Percentiles rank a stretch among this genome's conserved stretches.
phyloP scores from a whole-genome alignment of 2,888 invertebrate genomes.

The Diadegma fenestrale region DNA sequence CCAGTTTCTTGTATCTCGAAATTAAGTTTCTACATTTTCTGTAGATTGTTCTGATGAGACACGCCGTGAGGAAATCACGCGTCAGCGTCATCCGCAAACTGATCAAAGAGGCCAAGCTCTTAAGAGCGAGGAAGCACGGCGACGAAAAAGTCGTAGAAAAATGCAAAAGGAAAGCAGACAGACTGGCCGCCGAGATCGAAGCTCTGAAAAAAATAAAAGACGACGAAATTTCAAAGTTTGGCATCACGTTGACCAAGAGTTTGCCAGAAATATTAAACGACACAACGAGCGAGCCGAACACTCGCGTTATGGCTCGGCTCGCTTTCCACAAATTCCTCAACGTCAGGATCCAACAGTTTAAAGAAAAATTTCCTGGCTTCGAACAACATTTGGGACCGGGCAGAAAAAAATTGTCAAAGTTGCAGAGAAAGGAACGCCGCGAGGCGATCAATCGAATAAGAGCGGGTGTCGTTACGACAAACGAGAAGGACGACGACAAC shows the following conservation, averaged over 20 bases:
- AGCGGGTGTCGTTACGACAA: neutral
- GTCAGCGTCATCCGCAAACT: constrained; percentile 76
- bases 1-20: neutral
- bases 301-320: constrained; percentile 75
- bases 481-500: neutral
- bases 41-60: constrained; percentile 79
- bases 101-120: constrained; percentile 74
- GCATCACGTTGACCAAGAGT: constrained; percentile 71
- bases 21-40: neutral
- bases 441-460: constrained; percentile 46
- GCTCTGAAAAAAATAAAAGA: constrained; percentile 79
- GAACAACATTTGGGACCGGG: constrained; percentile 72
- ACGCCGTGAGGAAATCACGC: constrained; percentile 76
- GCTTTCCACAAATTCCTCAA: constrained; percentile 74
- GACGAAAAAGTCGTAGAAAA: constrained; percentile 77
- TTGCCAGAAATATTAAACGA: constrained; percentile 74
- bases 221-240: constrained; percentile 80
- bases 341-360: constrained; percentile 75
- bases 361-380: constrained; percentile 78
- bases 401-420: constrained; percentile 69
- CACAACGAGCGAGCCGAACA: constrained; percentile 62
- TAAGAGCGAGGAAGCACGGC: constrained; percentile 75
- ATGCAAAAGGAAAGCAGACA: constrained; percentile 77
- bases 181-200: constrained; percentile 75
- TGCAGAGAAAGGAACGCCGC: constrained; percentile 65